These are phyloP conservation scores for Mesorhabditis spiculigera DNA, from an alignment of 2,888 invertebrate genomes.

Conservation along the genomic window DNA sequence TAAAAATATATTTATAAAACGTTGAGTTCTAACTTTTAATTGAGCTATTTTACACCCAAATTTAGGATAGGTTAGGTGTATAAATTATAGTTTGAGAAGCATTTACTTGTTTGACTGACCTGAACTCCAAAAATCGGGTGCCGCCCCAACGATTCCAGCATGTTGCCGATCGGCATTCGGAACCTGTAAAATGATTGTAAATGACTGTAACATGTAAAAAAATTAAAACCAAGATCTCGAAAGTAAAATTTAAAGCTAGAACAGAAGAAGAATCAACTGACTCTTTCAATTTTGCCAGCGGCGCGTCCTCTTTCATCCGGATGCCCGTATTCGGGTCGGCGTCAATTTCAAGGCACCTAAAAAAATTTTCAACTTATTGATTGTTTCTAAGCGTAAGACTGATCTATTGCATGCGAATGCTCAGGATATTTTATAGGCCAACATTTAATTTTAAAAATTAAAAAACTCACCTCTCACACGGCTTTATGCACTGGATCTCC, in stretches of 20 bases:
- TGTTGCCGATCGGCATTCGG: slow-evolving; percentile 2
- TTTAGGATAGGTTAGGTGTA: background rate
- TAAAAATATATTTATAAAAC: background rate
- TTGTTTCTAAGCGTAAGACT: background rate
- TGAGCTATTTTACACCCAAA: background rate
- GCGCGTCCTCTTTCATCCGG: slow-evolving; percentile 24
- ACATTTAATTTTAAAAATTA: no score
- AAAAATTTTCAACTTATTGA: background rate
- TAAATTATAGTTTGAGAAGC: background rate
- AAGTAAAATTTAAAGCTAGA: background rate
- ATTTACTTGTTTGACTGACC: background rate
- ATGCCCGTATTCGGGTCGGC: slow-evolving; percentile 26
- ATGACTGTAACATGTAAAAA: background rate
- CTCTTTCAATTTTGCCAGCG: slow-evolving; percentile 26
- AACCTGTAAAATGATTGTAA: background rate
- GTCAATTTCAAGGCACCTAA: slow-evolving; percentile 28
- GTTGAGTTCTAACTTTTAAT: background rate
- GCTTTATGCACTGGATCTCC: slow-evolving; percentile 30
- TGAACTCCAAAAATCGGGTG: slow-evolving; percentile 4
- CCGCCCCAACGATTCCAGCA: background rate
- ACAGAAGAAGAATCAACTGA: background rate
- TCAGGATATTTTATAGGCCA: background rate
- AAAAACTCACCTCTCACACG: slow-evolving; percentile 20
- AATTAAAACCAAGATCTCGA: background rate
- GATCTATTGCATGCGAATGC: background rate